Evolutionary conservation across 2,888 invertebrate genomes (phyloP), one percentile per base, ranked within the genome.

Genomic region (Pseudoips prasinana): DNA sequence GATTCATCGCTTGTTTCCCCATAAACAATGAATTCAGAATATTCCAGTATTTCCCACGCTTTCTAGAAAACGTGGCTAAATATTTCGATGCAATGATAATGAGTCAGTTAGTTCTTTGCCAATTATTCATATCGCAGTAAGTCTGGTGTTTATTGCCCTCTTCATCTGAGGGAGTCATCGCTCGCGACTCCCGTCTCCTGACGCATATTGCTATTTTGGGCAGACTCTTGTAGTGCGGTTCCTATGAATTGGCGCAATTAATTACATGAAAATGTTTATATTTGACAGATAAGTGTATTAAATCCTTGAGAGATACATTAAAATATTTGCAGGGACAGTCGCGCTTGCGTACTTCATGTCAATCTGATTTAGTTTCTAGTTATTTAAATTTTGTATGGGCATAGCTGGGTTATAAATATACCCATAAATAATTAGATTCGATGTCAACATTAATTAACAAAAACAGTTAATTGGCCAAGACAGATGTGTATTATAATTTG

Each of bases 201-300:
- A 84, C 83, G 79, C 76, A 77, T 78, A 49, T 43, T 29, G 56
- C 62, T 86, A 86, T 87, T 85, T 86, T 71, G 41, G 64, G 68
- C 53, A 49, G 33, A 46, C 42, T 49, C 55, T 58, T 32, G 48
- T 59, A 63, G 46, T 59, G 42, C 39, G 33, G 46, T 39, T 59
- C 47, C 53, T 45, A 35, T 62, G 50, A 58, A 65, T 64, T 61
- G 51, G 46, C 44, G 33, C 62, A 38, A 62, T 64, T 49, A 42
- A 42, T 67, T 59, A 42, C 44, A 37, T 22, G 42, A 50, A 39
- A 57, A 48, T 46, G 51, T 44, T 39, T 49, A 32, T 39, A 46
- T 57, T 44, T 57, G 61, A 61, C 59, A 58, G 32, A 46, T 43
- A 33, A 11, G 25, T 22, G 43, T 31, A 41, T 58, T 65, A 54